These are phyloP conservation scores for Ceratina australensis DNA, from an alignment of 1,140 invertebrate species.

Conservation along the genomic window DNA sequence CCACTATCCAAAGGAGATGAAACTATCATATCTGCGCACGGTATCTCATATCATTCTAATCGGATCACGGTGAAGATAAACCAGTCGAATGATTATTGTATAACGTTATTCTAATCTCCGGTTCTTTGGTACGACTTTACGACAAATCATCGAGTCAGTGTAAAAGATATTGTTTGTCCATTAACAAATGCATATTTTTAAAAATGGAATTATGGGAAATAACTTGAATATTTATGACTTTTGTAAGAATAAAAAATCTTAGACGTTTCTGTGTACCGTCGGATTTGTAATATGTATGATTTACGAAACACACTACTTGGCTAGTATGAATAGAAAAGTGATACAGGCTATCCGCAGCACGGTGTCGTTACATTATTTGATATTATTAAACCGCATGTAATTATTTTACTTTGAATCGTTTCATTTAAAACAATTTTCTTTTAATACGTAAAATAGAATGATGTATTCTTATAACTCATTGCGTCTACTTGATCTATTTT, in stretches of 20 bases:
- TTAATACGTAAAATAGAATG: no score
- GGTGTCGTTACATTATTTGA: no score
- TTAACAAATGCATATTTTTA: slow-evolving; percentile 18
- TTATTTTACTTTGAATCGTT: no score
- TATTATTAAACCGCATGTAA: no score
- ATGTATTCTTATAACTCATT: no score
- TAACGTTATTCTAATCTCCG: neutral
- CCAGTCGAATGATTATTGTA: slow-evolving; percentile 7
- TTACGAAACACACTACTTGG: no score
- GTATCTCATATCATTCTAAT: neutral
- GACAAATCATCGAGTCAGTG: slow-evolving; percentile 7
- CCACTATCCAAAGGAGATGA: neutral
- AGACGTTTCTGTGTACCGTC: neutral
- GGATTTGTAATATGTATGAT: no score
- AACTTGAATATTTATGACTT: neutral
- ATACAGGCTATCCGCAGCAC: neutral
- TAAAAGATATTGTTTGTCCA: neutral
- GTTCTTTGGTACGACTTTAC: slow-evolving; percentile 28
- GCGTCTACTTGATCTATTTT: no score
- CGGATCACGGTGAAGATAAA: slow-evolving; percentile 18
- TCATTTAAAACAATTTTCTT: no score
- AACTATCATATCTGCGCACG: neutral
- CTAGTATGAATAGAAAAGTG: neutral
- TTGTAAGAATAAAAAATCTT: neutral
- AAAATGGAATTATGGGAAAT: neutral